Conservation (phyloP, 2,797 vertebrate species). For the Artibeus lituratus region DNA sequence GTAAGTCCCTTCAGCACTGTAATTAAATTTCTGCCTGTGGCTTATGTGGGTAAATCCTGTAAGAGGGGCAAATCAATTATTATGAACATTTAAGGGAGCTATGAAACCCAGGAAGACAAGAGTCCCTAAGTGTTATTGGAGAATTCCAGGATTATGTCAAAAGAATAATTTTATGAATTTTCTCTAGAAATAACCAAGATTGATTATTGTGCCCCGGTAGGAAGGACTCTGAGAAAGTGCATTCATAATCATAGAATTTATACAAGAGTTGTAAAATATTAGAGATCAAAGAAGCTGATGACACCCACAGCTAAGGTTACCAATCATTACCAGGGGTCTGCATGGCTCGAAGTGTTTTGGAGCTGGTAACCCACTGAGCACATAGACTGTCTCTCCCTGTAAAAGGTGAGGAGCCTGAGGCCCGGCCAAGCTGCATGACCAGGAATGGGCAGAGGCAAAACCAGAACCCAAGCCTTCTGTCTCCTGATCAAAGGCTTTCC, state of each 20-base stretch:
- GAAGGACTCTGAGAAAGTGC: background rate
- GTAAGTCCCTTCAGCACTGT: conserved; percentile 34
- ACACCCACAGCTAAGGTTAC: background rate
- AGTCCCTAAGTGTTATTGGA: background rate
- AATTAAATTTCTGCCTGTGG: conserved; percentile 61
- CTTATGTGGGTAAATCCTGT: conserved; percentile 39
- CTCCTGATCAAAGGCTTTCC: background rate
- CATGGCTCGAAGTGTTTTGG: background rate
- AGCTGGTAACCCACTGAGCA: background rate
- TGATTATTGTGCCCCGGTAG: background rate
- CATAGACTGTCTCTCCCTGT: background rate
- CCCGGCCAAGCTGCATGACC: background rate
- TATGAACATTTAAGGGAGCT: conserved; percentile 38
- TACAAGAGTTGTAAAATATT: background rate
- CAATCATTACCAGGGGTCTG: background rate
- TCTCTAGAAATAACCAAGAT: background rate
- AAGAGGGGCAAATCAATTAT: conserved; percentile 46
- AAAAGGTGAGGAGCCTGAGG: background rate
- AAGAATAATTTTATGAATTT: background rate
- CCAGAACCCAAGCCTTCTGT: background rate
- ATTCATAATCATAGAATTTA: background rate
- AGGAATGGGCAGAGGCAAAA: background rate
- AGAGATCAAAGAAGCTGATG: background rate
- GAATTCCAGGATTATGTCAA: conserved; percentile 28
- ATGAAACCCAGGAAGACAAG: conserved; percentile 43